Evolutionary conservation across 2,888 invertebrate genomes (phyloP).

Genomic region (Drosophila flavopinicola): DNA sequence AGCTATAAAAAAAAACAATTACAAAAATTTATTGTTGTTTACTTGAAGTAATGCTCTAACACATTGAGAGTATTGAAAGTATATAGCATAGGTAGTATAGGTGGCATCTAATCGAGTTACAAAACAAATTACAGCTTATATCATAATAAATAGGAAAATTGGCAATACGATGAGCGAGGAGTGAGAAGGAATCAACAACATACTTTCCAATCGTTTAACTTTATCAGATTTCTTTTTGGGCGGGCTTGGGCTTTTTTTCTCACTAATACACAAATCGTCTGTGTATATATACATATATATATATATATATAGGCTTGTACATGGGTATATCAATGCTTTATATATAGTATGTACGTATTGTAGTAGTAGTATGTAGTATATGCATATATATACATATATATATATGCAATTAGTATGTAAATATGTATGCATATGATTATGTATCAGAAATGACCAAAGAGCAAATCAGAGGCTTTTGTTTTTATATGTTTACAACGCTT

Average conservation of each 20-base stretch:
- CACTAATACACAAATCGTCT: constrained; percentile 77
- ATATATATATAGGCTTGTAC: constrained; percentile 31
- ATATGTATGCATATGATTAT: constrained; percentile 63
- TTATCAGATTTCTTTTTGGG: constrained; percentile 61
- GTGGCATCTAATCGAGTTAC: constrained; percentile 50
- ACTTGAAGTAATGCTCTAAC: constrained; percentile 66
- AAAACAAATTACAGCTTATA: constrained; percentile 55
- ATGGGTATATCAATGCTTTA: constrained; percentile 17
- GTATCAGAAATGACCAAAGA: constrained; percentile 64
- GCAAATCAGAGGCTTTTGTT: constrained; percentile 70
- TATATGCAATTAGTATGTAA: constrained; percentile 55
- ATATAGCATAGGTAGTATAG: too few species aligned
- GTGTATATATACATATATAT: constrained; percentile 57
- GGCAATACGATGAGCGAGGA: constrained; percentile 81
- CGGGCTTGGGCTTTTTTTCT: constrained; percentile 67
- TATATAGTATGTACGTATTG: constrained; percentile 34
- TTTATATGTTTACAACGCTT: constrained; percentile 47
- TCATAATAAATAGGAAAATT: constrained; percentile 69
- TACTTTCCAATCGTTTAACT: constrained; percentile 44
- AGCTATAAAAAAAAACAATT: constrained; percentile 44
- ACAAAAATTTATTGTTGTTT: constrained; percentile 49
- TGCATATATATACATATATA: constrained; percentile 54
- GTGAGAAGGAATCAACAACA: constrained; percentile 66
- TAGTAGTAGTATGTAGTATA: constrained; percentile 38
- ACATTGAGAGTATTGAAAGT: constrained; percentile 68